Conservation (phyloP, 2,888 invertebrate genomes). For the Archips xylosteana region DNA sequence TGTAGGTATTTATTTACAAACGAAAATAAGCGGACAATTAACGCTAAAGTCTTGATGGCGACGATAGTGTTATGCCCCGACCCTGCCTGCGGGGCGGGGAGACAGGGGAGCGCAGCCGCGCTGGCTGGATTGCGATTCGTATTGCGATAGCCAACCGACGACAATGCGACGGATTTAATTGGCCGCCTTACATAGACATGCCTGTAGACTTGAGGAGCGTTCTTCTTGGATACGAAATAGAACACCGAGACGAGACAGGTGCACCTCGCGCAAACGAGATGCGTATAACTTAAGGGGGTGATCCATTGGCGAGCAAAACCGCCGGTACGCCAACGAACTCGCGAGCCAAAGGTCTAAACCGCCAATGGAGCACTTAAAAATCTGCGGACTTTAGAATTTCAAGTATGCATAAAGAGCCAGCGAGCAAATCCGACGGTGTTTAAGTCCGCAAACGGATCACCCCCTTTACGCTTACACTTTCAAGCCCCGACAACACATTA, state of each 20-base stretch:
- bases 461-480: background rate
- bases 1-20: constrained; percentile 64
- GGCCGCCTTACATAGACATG: constrained; percentile 59
- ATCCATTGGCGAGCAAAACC: too few relatives aligned
- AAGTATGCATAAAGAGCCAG: too few relatives aligned
- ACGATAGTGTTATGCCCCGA: constrained; percentile 48
- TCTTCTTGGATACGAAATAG: constrained; percentile 52
- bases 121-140: constrained; percentile 44
- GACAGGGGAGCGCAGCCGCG: constrained; percentile 29
- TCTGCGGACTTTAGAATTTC: too few relatives aligned
- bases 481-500: background rate
- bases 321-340: too few relatives aligned
- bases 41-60: constrained; percentile 59
- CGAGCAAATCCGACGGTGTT: too few relatives aligned
- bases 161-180: constrained; percentile 70
- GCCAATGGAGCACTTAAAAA: too few relatives aligned
- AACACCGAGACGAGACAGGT: constrained; percentile 49
- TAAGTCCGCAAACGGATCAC: too few relatives aligned
- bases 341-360: too few relatives aligned
- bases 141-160: constrained; percentile 53
- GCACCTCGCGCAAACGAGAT: constrained; percentile 51
- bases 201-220: constrained; percentile 49
- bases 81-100: constrained; percentile 41
- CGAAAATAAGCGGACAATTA: constrained; percentile 72
- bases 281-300: background rate